Evolutionary conservation across 2,888 invertebrate genomes (phyloP).

Genomic region (Pomacea canaliculata): DNA sequence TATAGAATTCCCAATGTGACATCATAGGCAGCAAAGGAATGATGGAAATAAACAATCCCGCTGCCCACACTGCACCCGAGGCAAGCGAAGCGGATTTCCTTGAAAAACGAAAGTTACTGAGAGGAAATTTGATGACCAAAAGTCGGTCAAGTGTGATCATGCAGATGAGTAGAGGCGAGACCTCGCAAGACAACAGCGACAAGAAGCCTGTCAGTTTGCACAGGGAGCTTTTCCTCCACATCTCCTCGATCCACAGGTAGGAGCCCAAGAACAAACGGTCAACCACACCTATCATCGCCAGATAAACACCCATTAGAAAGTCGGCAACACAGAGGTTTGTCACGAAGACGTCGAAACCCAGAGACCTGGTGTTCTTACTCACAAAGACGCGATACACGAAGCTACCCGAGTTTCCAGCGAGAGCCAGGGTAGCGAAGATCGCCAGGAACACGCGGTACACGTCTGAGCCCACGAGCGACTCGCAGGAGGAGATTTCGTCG

Average conservation of each 20-base stretch:
- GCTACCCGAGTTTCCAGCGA: conserved; percentile 21
- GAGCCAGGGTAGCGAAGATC: conserved; percentile 20
- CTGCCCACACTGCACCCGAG: conserved; percentile 15
- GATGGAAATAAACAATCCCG: conserved; percentile 1
- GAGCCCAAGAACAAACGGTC: conserved; percentile 23
- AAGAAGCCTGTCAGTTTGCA: conserved; percentile 28
- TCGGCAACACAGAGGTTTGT: conserved; percentile 24
- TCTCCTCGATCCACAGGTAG: conserved; percentile 16
- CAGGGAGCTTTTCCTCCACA: conserved; percentile 20
- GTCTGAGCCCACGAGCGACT: conserved; percentile 19
- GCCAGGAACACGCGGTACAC: conserved; percentile 16
- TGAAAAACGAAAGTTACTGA: conserved; percentile 6
- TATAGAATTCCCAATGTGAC: conserved; percentile 19
- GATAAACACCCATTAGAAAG: conserved; percentile 30
- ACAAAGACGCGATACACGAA: conserved; percentile 19
- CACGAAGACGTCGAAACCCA: conserved; percentile 20
- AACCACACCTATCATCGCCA: conserved; percentile 25
- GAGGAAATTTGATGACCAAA: conserved; percentile 9
- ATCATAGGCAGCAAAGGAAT: conserved; percentile 14
- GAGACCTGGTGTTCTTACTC: conserved; percentile 30
- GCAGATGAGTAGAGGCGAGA: conserved; percentile 21
- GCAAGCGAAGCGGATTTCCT: conserved; percentile 11
- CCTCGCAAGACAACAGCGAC: conserved; percentile 20
- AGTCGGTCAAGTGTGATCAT: conserved; percentile 23
- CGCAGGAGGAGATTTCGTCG: conserved; percentile 29